A percentile compares a stretch with the other conserved stretches of the same genome.
phyloP scores from a whole-genome alignment of 2,113 vertebrate genomes.

The Speoplatyrhinus poulsoni region DNA sequence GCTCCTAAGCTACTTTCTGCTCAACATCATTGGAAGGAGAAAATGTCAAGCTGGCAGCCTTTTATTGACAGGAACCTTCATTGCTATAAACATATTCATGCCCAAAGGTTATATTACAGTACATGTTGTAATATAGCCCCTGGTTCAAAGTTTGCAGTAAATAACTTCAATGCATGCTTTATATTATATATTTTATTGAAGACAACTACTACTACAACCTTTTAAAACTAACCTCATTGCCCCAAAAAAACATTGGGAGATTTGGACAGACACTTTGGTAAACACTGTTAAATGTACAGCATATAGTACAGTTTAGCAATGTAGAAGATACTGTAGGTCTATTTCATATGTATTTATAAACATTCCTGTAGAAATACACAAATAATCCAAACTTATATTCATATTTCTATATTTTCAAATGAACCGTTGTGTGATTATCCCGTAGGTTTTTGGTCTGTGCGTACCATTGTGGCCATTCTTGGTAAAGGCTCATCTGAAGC shows the following conservation, averaged over 20 bases:
- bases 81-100: slow-evolving; percentile 70
- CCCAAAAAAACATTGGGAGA: too few species aligned
- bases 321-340: too few species aligned
- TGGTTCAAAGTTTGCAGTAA: too few species aligned
- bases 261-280: too few species aligned
- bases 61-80: slow-evolving; percentile 63
- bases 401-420: not conserved
- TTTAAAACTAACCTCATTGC: too few species aligned
- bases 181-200: too few species aligned
- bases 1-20: slow-evolving; percentile 45
- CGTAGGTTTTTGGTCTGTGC: slow-evolving; percentile 67
- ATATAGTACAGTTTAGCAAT: too few species aligned
- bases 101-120: slow-evolving; percentile 64
- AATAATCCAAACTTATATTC: not conserved
- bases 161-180: not conserved
- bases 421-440: not conserved
- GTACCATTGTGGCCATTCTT: slow-evolving; percentile 64
- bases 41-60: slow-evolving; percentile 53
- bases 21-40: slow-evolving; percentile 63
- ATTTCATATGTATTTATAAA: too few species aligned
- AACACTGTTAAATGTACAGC: too few species aligned
- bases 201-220: too few species aligned
- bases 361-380: too few species aligned
- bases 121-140: not conserved
- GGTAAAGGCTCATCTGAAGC: slow-evolving; percentile 84